A percentile compares a stretch with the other conserved stretches of the same genome.
These are phyloP conservation scores for Diarsia rubi DNA, from an alignment of 2,888 invertebrate species.

Conservation along the genomic window DNA sequence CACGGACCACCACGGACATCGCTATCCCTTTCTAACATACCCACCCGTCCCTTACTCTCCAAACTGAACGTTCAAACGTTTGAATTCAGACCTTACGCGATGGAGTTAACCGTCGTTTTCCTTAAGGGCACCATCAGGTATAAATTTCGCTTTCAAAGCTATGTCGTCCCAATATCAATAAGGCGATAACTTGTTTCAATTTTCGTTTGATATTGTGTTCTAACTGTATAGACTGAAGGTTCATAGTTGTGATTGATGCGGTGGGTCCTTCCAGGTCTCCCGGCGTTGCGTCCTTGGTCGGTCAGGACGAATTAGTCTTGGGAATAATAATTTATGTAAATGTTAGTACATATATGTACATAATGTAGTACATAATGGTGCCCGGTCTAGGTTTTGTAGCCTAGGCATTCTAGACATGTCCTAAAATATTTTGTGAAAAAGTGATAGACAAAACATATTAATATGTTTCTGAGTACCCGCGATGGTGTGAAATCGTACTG, in stretches of 20 bases:
- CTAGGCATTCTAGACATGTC: slow-evolving; percentile 61
- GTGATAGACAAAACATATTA: slow-evolving; percentile 12
- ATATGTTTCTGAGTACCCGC: background rate
- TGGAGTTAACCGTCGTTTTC: slow-evolving; percentile 53
- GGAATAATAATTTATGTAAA: slow-evolving; percentile 91
- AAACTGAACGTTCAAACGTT: slow-evolving; percentile 56
- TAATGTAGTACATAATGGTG: slow-evolving; percentile 70
- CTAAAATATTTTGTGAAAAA: slow-evolving; percentile 68
- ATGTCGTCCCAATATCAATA: slow-evolving; percentile 64
- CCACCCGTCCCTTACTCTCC: slow-evolving; percentile 71
- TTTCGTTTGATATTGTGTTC: slow-evolving; percentile 52
- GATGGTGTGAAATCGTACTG: background rate
- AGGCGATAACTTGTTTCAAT: slow-evolving; percentile 70
- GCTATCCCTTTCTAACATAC: slow-evolving; percentile 77
- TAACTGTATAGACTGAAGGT: slow-evolving; percentile 48
- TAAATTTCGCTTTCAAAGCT: slow-evolving; percentile 90
- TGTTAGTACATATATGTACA: slow-evolving; percentile 78
- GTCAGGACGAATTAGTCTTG: slow-evolving; percentile 89
- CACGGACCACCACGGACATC: slow-evolving; percentile 86
- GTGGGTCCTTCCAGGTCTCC: slow-evolving; percentile 84
- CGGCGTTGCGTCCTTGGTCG: slow-evolving; percentile 84
- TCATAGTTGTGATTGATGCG: slow-evolving; percentile 50
- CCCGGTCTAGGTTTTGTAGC: slow-evolving; percentile 62
- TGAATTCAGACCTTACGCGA: slow-evolving; percentile 72
- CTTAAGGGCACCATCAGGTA: slow-evolving; percentile 76